These are phyloP conservation scores for Atrichornis clamosus DNA, from an alignment of 2,113 vertebrate species.

Conservation along the genomic window DNA sequence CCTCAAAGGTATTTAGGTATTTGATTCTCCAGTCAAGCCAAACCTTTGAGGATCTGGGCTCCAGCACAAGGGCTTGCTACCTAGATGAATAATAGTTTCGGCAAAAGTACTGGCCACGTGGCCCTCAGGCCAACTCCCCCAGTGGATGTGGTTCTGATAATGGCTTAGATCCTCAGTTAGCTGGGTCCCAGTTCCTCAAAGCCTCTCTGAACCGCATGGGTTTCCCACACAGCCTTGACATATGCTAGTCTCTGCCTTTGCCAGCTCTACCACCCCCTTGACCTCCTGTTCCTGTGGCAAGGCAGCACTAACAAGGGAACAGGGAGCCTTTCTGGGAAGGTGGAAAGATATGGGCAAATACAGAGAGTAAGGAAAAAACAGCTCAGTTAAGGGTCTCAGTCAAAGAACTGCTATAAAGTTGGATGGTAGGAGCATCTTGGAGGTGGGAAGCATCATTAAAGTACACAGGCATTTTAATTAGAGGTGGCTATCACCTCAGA, in stretches of 20 bases:
- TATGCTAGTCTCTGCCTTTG: background rate
- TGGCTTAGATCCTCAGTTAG: background rate
- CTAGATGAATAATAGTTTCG: background rate
- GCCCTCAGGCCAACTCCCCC: background rate
- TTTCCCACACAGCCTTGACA: background rate
- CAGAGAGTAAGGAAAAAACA: background rate
- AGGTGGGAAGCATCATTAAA: background rate
- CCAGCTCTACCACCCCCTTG: rapidly evolving
- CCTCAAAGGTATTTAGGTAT: conserved; percentile 9
- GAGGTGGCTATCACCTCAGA: background rate
- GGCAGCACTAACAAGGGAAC: background rate
- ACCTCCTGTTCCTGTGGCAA: background rate
- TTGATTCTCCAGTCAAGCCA: conserved; percentile 14
- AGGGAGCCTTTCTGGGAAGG: background rate
- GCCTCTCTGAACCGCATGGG: background rate
- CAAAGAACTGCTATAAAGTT: background rate
- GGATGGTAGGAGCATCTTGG: background rate
- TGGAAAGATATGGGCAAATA: background rate
- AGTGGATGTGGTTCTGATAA: background rate
- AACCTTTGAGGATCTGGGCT: conserved; percentile 16
- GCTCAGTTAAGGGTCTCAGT: background rate
- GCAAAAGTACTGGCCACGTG: rapidly evolving
- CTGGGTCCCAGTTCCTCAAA: background rate
- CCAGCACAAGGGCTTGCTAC: background rate
- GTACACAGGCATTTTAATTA: background rate